Conservation (phyloP, 2,888 invertebrate genomes). For the Melanotus villosus region DNA sequence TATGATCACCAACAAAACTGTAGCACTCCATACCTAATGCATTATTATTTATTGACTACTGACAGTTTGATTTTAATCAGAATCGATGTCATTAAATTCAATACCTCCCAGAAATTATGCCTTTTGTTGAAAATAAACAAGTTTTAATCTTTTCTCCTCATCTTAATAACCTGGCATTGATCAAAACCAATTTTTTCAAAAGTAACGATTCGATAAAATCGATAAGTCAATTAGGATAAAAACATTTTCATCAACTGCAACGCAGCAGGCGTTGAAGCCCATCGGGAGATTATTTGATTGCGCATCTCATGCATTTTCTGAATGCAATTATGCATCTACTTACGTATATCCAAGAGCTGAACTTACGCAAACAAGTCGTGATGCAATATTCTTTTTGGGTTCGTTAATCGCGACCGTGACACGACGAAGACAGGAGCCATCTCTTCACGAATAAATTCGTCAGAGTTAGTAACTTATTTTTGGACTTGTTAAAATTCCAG, state of each 20-base stretch:
- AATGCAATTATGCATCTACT: neutral
- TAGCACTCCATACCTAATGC: no score
- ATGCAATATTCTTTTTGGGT: neutral
- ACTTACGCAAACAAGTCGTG: neutral
- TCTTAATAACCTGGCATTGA: no score
- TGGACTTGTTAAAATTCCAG: slow-evolving; percentile 21
- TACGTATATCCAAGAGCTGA: neutral
- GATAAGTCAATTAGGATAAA: slow-evolving; percentile 1
- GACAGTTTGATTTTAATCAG: no score
- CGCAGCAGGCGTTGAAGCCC: slow-evolving; percentile 2
- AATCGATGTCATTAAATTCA: no score
- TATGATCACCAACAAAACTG: no score
- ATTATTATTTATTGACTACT: no score
- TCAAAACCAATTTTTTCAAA: no score
- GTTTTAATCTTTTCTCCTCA: no score
- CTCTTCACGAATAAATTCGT: slow-evolving; percentile 6
- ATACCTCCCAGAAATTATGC: no score
- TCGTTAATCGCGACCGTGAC: slow-evolving; percentile 5
- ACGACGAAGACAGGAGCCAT: slow-evolving; percentile 4
- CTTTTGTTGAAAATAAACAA: no score
- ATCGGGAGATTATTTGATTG: neutral
- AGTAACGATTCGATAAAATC: no score
- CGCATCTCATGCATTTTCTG: neutral
- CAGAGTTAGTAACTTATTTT: slow-evolving; percentile 7
- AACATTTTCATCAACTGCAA: neutral